Base-by-base conservation (phyloP, 2,888 invertebrate species). In the Drosophila mayaguana region DNA sequence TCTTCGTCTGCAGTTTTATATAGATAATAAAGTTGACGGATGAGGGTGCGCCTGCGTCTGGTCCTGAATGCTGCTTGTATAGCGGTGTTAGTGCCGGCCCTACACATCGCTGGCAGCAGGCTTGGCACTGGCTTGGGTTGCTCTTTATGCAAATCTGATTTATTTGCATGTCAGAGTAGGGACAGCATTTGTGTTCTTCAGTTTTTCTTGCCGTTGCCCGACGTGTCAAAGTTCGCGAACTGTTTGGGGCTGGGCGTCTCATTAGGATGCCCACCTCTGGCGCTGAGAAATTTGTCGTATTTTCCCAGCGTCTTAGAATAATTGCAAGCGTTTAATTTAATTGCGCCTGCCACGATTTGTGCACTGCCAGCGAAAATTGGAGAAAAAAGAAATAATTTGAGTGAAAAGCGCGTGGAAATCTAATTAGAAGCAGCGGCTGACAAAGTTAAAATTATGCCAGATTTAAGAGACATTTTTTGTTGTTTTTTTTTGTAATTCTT, bases 321-420 rank as follows among this genome's bases (percentile, higher is more conserved):
- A 90, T 89, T 91, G 86, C 81, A 79, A 75, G 77, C 89, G 79
- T 83, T 89, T 90, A 89, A 89, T 87, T 91, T 90, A 87, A 91
- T 79, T 81, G 83, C 80, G 90, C 85, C 70, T 71, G 79, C 66
- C 72, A 75, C 75, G 89, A 85, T 89, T 85, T 79, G 60, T 43
- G 67, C 67, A 18, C 36, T 25, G 63, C 36, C 66, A 55, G 50
- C 72, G 40, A 64, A 63, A 67, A 69, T 63, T 75, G 57, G 59
- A 48, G 32, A 46, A 57, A 75, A 75, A 42, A 36, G 18, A 56
- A 50, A 87, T 70, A 75, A 83, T 85, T 88, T 79, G 62, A 66
- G 65, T 74, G 74, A 78, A 78, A 80, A 75, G 76, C 72, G 71
- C 74, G 74, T 75, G 75, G 55, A 88, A 86, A 90, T 86, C 87